These are phyloP conservation scores for Papilio demoleus DNA, from an alignment of 2,888 invertebrate genomes.

Conservation along the genomic window DNA sequence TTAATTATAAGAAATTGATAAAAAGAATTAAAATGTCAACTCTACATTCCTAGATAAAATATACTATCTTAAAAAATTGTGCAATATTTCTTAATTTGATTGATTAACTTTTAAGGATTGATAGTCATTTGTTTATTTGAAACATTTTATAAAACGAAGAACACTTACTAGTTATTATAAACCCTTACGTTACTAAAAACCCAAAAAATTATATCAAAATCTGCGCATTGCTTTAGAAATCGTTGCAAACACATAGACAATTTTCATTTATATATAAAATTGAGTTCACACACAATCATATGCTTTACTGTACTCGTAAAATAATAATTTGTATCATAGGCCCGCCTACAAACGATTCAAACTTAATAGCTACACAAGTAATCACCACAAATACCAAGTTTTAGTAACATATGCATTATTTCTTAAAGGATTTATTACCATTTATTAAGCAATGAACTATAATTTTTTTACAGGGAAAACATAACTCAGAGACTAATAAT, in stretches of 20 bases:
- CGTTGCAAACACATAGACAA: background rate
- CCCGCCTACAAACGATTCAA: constrained; percentile 10
- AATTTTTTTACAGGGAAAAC: constrained; percentile 46
- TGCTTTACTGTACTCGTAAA: background rate
- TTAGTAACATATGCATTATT: constrained; percentile 42
- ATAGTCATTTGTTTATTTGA: too few species aligned
- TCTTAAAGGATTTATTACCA: constrained; percentile 44
- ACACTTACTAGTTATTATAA: too few species aligned
- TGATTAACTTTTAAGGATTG: too few species aligned
- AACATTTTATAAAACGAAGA: too few species aligned
- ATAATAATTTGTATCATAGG: constrained; percentile 19
- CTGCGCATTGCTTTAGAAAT: background rate
- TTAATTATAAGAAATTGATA: too few species aligned
- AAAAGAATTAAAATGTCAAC: too few species aligned
- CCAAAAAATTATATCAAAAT: background rate
- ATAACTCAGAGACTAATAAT: constrained; percentile 40
- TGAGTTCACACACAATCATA: background rate
- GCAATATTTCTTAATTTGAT: too few species aligned
- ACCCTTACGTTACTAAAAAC: background rate
- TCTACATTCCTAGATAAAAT: too few species aligned
- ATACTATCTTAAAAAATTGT: too few species aligned
- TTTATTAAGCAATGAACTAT: constrained; percentile 41
- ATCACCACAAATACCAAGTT: constrained; percentile 3
- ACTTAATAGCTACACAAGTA: constrained; percentile 17
- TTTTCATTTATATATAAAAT: background rate